Evolutionary conservation across 2,797 vertebrate species (phyloP), one percentile per base, ranked within the genome.

Genomic region (Myoxocephalus aenaeus): DNA sequence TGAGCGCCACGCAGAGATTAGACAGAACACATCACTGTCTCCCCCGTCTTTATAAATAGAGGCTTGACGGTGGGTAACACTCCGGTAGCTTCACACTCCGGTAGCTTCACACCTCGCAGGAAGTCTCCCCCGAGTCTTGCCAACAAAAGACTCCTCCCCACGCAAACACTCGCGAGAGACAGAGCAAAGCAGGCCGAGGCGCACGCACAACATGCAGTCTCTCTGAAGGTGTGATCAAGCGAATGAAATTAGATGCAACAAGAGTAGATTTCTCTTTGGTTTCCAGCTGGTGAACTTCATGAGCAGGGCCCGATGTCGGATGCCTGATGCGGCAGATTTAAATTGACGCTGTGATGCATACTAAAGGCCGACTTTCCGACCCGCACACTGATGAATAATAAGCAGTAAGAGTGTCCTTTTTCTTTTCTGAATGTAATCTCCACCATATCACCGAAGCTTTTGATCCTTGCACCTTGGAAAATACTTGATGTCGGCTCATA

Each of bases 21-120:
- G 73, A 81, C 69, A 40, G 69, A 70, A 63, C 76, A 68, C 67
- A 70, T 71, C 58, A 56, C 50, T 77, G 73, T 79, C 53, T 77
- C 53, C 70, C 57, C 65, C 15, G 3, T 70, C 81, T 80, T 77
- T 83, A 83, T 86, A 82, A 86, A 87, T 86, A 89, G 50, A 53
- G 71, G 54, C 77, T 76, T 75, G 57, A 77, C 57, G 68, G 75
- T 58, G 70, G 66, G 65, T 73, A 58, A 80, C 80, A 71, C 65
- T 25, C 63, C 25, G 32, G 65, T 27, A 78, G 80, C 36, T 76
- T 89, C 81, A 83, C 79, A 84, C 84, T 25, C 63, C 25, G 32
- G 65, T 27, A 78, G 80, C 36, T 76, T 89, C 81, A 82, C 79
- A 84, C 84, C 79, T 85, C 79, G 64, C 36, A 75, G 51, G 22